Conservation (phyloP, 2,797 vertebrate genomes). For the Gadopsis marmoratus region DNA sequence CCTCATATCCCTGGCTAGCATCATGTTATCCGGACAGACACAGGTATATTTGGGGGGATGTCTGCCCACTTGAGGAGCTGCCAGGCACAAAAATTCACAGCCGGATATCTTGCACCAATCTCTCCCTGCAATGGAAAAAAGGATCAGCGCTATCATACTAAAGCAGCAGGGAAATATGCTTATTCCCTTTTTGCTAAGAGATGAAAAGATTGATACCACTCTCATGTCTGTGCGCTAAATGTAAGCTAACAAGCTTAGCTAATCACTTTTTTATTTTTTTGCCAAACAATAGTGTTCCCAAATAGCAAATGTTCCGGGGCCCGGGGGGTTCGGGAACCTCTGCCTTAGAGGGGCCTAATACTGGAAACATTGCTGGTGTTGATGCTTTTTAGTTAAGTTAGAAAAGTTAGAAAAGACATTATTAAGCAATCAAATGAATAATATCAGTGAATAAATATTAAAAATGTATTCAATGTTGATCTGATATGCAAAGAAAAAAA, state of each 20-base stretch:
- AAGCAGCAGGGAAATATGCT: not conserved
- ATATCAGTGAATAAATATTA: not conserved
- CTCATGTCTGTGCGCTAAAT: not conserved
- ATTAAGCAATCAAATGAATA: not conserved
- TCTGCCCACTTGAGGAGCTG: slow-evolving; percentile 88
- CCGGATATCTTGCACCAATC: slow-evolving; percentile 88
- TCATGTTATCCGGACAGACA: slow-evolving; percentile 87
- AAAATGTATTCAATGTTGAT: not conserved
- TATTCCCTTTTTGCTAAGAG: not conserved
- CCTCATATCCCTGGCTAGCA: slow-evolving; percentile 86
- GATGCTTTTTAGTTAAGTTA: not conserved
- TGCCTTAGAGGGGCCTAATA: not conserved
- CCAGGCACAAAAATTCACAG: slow-evolving; percentile 92
- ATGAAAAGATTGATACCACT: not conserved
- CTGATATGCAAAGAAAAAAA: not conserved
- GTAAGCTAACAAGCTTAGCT: not conserved
- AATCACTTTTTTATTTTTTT: not conserved
- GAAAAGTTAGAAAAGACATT: not conserved
- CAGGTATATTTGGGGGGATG: slow-evolving; percentile 92
- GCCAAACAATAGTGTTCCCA: not conserved
- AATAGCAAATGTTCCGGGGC: not conserved
- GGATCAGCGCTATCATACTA: not conserved
- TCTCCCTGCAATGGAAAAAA: slow-evolving; percentile 76
- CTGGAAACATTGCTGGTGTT: not conserved
- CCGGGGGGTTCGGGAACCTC: not conserved